Evolutionary conservation across 2,888 invertebrate genomes (phyloP).

Genomic region (Biston betularia): DNA sequence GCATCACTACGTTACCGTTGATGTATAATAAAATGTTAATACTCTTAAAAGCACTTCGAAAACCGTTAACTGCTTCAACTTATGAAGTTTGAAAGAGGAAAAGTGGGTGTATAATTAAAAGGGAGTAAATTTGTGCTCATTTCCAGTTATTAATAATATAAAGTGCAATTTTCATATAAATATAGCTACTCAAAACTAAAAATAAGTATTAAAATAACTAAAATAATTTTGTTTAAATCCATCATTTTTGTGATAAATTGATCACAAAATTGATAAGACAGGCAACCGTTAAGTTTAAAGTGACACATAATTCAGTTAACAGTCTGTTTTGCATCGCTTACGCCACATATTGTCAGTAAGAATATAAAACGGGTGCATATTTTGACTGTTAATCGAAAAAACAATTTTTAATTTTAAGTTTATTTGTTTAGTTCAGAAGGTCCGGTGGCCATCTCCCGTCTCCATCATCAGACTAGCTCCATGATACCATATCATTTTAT

Average conservation of each 20-base stretch:
- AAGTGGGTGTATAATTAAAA: neutral
- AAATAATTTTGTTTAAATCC: neutral
- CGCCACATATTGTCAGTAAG: neutral
- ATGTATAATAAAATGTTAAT: constrained; percentile 22
- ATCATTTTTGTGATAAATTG: constrained; percentile 1
- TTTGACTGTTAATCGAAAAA: neutral
- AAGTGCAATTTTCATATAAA: neutral
- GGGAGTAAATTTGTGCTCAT: neutral
- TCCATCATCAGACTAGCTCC: too few relatives aligned
- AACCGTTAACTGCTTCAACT: constrained; percentile 18
- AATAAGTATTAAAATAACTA: neutral
- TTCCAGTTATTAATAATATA: neutral
- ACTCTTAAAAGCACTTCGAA: constrained; percentile 22
- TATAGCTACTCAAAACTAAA: neutral
- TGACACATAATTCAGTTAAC: constrained; percentile 1
- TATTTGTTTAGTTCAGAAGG: too few relatives aligned
- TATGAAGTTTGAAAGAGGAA: constrained; percentile 20
- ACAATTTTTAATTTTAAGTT: too few relatives aligned
- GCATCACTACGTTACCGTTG: constrained; percentile 4
- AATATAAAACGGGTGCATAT: neutral
- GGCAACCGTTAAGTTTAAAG: neutral
- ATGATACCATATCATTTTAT: too few relatives aligned
- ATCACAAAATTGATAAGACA: neutral
- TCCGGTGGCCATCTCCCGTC: too few relatives aligned
- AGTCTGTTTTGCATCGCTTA: neutral